Percentiles rank a stretch among this genome's conserved stretches.
Evolutionary conservation across 1,140 invertebrate genomes (phyloP).

Genomic region (Aporrectodea caliginosa): DNA sequence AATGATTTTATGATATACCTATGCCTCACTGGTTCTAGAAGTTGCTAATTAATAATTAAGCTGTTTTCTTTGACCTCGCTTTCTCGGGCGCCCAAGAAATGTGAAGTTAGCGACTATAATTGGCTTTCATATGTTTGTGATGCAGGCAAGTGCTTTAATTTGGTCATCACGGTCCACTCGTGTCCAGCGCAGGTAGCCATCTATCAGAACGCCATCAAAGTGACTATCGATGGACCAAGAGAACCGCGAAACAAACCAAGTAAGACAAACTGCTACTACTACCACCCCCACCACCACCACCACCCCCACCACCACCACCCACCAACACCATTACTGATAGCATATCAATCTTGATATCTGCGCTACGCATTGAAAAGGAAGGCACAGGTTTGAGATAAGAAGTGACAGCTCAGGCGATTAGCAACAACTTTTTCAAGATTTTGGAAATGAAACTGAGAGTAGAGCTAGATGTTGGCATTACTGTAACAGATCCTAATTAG

Average conservation of each 20-base stretch:
- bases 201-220: conserved; percentile 97
- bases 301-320: too few species aligned
- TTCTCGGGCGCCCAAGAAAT: too few species aligned
- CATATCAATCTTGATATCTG: background rate
- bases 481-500: background rate
- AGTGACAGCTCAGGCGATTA: background rate
- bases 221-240: conserved; percentile 96
- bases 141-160: conserved; percentile 90
- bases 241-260: conserved; percentile 85
- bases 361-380: background rate
- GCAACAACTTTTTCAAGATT: background rate
- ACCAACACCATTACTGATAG: background rate
- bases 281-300: too few species aligned
- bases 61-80: too few species aligned
- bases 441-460: background rate
- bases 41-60: too few species aligned
- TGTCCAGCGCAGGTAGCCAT: conserved; percentile 90
- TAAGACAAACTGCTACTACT: background rate
- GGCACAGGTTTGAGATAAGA: background rate
- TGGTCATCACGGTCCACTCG: conserved; percentile 91
- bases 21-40: too few species aligned
- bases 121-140: too few species aligned
- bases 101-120: too few species aligned
- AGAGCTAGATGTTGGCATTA: background rate
- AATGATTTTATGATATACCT: too few species aligned